A percentile compares a stretch with the other conserved stretches of the same genome.
Evolutionary conservation across 2,888 invertebrate genomes (phyloP).

Genomic region (Leptothorax acervorum): DNA sequence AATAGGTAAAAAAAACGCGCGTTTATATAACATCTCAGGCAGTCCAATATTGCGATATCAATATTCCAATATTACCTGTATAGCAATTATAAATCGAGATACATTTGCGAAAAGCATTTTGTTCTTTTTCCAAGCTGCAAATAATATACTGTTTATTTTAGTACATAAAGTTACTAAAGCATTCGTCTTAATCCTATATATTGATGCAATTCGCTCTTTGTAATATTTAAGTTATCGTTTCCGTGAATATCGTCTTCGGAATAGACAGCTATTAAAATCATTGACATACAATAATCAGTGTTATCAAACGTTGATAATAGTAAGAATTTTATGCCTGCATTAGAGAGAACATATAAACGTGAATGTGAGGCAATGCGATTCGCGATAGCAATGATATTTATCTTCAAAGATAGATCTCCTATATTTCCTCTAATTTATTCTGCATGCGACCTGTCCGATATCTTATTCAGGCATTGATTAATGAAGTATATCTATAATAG

Average conservation of each 20-base stretch:
- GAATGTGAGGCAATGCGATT: not conserved
- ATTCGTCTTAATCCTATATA: not conserved
- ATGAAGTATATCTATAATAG: not conserved
- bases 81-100: not conserved
- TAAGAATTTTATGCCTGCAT: slow-evolving; percentile 1
- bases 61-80: not conserved
- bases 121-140: not conserved
- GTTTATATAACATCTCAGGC: not conserved
- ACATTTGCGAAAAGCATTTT: not conserved
- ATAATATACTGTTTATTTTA: not conserved
- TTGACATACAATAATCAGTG: slow-evolving; percentile 2
- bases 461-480: slow-evolving; percentile 15
- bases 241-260: not conserved
- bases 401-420: slow-evolving; percentile 2
- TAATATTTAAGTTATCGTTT: not conserved
- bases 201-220: not conserved
- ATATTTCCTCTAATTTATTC: slow-evolving; percentile 17
- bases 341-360: not conserved
- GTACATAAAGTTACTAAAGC: not conserved
- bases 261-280: not conserved
- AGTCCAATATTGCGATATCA: not conserved
- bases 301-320: not conserved
- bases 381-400: slow-evolving; percentile 28
- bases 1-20: not conserved
- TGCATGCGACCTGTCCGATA: not conserved